These are phyloP conservation scores for Lysiphlebus fabarum DNA, from an alignment of 1,140 invertebrate genomes.

Conservation along the genomic window DNA sequence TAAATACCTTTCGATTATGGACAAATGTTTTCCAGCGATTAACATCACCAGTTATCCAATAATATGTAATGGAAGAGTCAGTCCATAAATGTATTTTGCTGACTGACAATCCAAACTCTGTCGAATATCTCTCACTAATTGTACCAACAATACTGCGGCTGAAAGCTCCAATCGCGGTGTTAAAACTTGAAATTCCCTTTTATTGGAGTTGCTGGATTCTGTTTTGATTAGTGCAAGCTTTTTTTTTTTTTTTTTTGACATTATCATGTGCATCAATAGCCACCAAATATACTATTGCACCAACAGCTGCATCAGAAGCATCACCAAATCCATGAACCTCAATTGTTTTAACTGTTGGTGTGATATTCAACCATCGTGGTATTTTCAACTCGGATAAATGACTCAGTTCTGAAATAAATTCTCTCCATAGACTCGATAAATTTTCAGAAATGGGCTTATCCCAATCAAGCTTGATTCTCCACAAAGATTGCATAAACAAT, in stretches of 20 bases:
- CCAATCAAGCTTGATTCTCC: conserved; percentile 35
- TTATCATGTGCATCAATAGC: no score
- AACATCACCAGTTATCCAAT: conserved; percentile 16
- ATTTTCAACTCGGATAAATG: background rate
- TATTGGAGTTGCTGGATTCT: conserved; percentile 36
- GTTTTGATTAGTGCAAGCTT: conserved; percentile 28
- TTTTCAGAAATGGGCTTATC: conserved; percentile 28
- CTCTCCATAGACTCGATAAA: conserved; percentile 9
- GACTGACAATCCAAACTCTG: background rate
- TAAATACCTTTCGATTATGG: conserved; percentile 6
- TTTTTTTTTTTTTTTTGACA: conserved; percentile 13
- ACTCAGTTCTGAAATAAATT: conserved; percentile 11
- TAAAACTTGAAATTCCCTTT: conserved; percentile 21
- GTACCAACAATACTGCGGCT: conserved; percentile 15
- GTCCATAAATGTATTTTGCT: conserved; percentile 13
- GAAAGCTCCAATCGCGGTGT: conserved; percentile 25
- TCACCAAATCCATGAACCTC: conserved; percentile 36
- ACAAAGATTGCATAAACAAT: conserved; percentile 40
- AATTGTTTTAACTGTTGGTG: background rate
- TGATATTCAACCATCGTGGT: conserved; percentile 20
- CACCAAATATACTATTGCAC: conserved; percentile 31
- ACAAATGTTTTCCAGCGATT: conserved; percentile 24
- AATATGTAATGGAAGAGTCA: conserved; percentile 7
- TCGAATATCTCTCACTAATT: conserved; percentile 17
- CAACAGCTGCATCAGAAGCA: conserved; percentile 31